phyloP scores from a whole-genome alignment of 2,888 invertebrate species.

The Seira sanloemensis region DNA sequence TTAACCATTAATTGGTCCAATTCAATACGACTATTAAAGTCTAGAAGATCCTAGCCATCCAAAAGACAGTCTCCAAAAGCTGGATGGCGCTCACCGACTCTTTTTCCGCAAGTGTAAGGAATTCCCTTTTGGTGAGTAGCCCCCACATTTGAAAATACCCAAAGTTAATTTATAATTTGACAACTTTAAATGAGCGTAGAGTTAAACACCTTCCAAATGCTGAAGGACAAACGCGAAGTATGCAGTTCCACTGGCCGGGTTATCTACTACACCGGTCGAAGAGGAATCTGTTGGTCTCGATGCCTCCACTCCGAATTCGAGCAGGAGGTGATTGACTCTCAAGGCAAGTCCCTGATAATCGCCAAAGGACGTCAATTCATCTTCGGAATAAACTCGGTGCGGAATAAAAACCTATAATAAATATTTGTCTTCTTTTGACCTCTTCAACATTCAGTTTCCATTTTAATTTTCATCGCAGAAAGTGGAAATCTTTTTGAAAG shows the following conservation, averaged over 20 bases:
- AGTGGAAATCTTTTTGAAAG: slow-evolving; percentile 36
- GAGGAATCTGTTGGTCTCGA: slow-evolving; percentile 19
- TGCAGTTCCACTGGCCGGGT: slow-evolving; percentile 59
- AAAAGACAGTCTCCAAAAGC: slow-evolving; percentile 44
- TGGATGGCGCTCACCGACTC: slow-evolving; percentile 51
- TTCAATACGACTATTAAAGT: background rate
- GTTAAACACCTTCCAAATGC: slow-evolving; percentile 36
- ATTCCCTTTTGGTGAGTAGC: slow-evolving; percentile 63
- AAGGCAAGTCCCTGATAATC: slow-evolving; percentile 41
- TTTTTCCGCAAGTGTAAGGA: slow-evolving; percentile 58
- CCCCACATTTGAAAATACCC: background rate
- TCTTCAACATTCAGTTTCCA: background rate
- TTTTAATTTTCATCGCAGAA: slow-evolving; percentile 30
- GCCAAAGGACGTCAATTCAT: slow-evolving; percentile 45
- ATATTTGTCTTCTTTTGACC: background rate
- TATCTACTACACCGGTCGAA: slow-evolving; percentile 60
- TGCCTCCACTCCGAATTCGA: slow-evolving; percentile 46
- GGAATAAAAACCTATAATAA: background rate
- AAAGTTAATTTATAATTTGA: background rate
- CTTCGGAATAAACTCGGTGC: slow-evolving; percentile 56
- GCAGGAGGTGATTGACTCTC: slow-evolving; percentile 62
- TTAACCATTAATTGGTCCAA: background rate
- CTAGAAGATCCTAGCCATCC: background rate
- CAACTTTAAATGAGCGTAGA: slow-evolving; percentile 15
- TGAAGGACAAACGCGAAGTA: slow-evolving; percentile 50